These are phyloP conservation scores for Hydrochoerus hydrochaeris DNA, from an alignment of 2,113 vertebrate species.

Conservation along the genomic window DNA sequence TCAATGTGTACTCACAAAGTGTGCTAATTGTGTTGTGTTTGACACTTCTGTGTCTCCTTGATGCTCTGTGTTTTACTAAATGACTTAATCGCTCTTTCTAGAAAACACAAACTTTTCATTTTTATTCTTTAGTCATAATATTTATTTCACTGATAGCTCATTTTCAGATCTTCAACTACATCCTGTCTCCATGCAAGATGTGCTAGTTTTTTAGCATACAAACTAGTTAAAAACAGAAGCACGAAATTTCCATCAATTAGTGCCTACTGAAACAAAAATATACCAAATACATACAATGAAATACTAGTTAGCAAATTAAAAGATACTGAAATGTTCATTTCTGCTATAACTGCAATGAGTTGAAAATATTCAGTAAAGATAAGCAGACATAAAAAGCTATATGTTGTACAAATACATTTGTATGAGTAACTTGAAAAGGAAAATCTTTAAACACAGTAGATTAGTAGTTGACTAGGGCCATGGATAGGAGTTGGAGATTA, in stretches of 20 bases:
- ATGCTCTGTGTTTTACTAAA: background rate
- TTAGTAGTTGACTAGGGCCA: background rate
- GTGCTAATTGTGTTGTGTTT: background rate
- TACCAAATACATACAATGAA: background rate
- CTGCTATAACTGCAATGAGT: background rate
- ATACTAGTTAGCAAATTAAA: background rate
- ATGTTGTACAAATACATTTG: background rate
- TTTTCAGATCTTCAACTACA: background rate
- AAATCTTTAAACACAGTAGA: background rate
- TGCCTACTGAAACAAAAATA: background rate
- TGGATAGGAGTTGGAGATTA: background rate
- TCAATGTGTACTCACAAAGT: background rate
- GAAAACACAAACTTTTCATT: background rate
- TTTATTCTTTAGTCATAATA: background rate
- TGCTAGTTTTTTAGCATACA: background rate
- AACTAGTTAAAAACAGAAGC: background rate
- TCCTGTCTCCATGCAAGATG: background rate
- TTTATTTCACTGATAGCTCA: background rate
- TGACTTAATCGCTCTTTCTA: background rate
- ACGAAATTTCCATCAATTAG: background rate
- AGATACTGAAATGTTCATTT: background rate
- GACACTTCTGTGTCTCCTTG: background rate
- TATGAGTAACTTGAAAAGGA: background rate
- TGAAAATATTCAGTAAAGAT: background rate
- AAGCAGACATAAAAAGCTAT: background rate